Evolutionary conservation across 1,140 invertebrate genomes (phyloP).

Genomic region (Dendrolimus punctatus): DNA sequence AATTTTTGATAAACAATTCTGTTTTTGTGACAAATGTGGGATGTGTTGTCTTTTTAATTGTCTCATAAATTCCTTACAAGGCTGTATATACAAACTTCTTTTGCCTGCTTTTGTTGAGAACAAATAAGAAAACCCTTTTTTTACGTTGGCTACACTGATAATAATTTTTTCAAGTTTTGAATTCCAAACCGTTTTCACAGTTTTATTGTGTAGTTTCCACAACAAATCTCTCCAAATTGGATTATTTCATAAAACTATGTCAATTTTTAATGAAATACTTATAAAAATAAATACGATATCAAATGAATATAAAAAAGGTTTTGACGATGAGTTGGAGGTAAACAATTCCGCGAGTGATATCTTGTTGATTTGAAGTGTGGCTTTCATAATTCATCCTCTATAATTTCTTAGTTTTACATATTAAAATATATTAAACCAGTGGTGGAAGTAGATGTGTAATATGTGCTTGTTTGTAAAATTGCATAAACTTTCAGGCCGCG

Average conservation of each 20-base stretch:
- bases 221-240: conserved; percentile 40
- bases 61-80: too few relatives aligned
- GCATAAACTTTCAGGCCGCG: conserved; percentile 31
- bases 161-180: conserved; percentile 49
- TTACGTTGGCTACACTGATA: conserved; percentile 34
- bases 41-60: too few relatives aligned
- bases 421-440: too few relatives aligned
- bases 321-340: conserved; percentile 56
- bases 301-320: conserved; percentile 31
- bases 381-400: too few relatives aligned
- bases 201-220: conserved; percentile 52
- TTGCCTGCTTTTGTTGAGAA: too few relatives aligned
- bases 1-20: too few relatives aligned
- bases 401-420: too few relatives aligned
- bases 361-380: too few relatives aligned
- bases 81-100: too few relatives aligned
- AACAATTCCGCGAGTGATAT: conserved; percentile 1
- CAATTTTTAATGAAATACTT: conserved; percentile 56
- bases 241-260: conserved; percentile 47
- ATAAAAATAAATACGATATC: conserved; percentile 50
- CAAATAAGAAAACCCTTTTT: conserved; percentile 4
- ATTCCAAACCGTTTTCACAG: conserved; percentile 60
- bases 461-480: conserved; percentile 12
- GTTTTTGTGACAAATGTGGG: too few relatives aligned
- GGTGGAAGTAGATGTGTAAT: conserved; percentile 5